Conservation (phyloP, 2,113 vertebrate genomes). For the Prochilodus magdalenae region DNA sequence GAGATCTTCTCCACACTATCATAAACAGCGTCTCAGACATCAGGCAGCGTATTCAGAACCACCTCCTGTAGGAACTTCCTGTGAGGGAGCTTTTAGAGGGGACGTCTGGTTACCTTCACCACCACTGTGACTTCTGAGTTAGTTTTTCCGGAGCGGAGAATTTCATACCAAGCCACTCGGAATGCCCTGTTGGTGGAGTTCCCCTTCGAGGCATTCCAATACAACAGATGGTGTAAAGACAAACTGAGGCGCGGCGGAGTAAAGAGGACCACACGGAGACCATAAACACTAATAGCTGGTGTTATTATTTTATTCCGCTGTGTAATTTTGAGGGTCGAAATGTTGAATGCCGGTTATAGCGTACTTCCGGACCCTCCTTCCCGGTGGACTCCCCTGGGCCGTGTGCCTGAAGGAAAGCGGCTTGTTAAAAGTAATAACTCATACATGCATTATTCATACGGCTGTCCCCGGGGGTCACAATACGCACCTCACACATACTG, state of each 20-base stretch:
- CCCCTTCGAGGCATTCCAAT: too few relatives aligned
- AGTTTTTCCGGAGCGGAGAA: too few relatives aligned
- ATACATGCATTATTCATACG: constrained; percentile 55
- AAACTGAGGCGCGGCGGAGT: constrained; percentile 1
- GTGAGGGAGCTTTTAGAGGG: too few relatives aligned
- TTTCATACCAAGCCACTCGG: too few relatives aligned
- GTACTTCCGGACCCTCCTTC: not conserved
- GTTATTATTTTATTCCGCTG: not conserved
- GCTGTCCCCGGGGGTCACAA: constrained; percentile 4
- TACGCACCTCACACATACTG: constrained; percentile 36
- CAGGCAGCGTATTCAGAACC: too few relatives aligned
- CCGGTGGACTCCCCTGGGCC: not conserved
- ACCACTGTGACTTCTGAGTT: too few relatives aligned
- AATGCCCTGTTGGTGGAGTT: too few relatives aligned
- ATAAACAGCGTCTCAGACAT: too few relatives aligned
- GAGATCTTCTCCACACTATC: too few relatives aligned
- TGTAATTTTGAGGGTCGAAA: not conserved
- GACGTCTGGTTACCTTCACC: too few relatives aligned
- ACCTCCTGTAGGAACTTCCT: too few relatives aligned
- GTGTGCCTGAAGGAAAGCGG: constrained; percentile 31
- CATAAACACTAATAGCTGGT: constrained; percentile 30
- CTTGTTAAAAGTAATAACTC: constrained; percentile 54
- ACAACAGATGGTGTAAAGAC: constrained; percentile 30
- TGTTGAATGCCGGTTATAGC: constrained; percentile 20
- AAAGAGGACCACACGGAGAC: not conserved